These are phyloP conservation scores for Stylophora pistillata DNA, from an alignment of 64 coral and sea anemone species.

Conservation along the genomic window DNA sequence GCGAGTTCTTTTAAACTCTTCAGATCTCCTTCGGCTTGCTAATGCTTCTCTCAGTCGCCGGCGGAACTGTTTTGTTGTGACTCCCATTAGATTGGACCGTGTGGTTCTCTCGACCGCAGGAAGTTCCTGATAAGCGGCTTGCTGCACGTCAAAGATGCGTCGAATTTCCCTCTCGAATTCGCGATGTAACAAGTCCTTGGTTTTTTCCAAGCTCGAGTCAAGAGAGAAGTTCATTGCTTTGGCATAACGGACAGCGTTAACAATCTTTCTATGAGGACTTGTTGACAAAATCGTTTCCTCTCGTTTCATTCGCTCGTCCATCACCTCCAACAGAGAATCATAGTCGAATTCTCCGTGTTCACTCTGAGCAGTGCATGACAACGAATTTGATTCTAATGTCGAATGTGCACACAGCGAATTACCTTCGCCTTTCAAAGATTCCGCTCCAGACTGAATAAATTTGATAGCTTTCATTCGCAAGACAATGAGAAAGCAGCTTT, in stretches of 20 bases:
- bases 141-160: slow-evolving; percentile 60
- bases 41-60: slow-evolving; percentile 32
- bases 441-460: background rate
- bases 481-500: background rate
- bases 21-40: slow-evolving; percentile 13
- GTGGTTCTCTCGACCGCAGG: background rate
- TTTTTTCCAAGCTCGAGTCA: slow-evolving; percentile 57
- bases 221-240: slow-evolving; percentile 57
- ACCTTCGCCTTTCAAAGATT: background rate
- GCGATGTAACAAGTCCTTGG: slow-evolving; percentile 33
- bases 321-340: slow-evolving; percentile 13
- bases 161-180: slow-evolving; percentile 74
- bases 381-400: background rate
- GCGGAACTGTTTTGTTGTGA: slow-evolving; percentile 53
- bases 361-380: background rate
- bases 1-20: slow-evolving; percentile 44
- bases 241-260: slow-evolving; percentile 66
- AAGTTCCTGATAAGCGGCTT: slow-evolving; percentile 7
- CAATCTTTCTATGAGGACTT: slow-evolving; percentile 64
- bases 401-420: background rate
- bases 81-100: background rate
- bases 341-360: slow-evolving; percentile 27
- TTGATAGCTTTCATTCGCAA: slow-evolving; percentile 8
- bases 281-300: slow-evolving; percentile 66
- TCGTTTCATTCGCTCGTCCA: slow-evolving; percentile 68